A percentile compares a stretch with the other conserved stretches of the same genome.
Evolutionary conservation across 2,797 vertebrate species (phyloP).

Genomic region (Myotis findleyi): DNA sequence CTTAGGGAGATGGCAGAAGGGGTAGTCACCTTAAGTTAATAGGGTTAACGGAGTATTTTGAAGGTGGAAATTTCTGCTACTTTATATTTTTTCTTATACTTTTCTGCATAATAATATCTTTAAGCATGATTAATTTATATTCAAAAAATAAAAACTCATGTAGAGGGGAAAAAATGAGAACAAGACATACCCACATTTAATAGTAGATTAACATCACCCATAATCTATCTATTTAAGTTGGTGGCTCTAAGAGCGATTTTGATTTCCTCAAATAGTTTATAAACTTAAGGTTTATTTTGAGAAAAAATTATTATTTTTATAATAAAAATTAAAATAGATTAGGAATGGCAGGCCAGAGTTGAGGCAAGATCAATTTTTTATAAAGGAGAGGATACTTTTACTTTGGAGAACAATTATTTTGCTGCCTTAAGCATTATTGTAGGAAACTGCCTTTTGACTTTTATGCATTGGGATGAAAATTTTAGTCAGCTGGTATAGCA

Average conservation of each 20-base stretch:
- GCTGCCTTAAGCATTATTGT: background rate
- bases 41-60: background rate
- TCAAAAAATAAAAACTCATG: background rate
- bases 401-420: slow-evolving; percentile 12
- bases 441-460: slow-evolving; percentile 1
- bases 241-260: slow-evolving; percentile 27
- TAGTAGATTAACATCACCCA: background rate
- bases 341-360: background rate
- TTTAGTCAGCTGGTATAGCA: background rate
- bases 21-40: background rate
- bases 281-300: background rate
- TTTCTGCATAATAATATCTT: background rate
- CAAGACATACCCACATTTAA: slow-evolving; percentile 9
- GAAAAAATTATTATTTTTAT: slow-evolving; percentile 7
- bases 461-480: background rate
- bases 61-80: background rate
- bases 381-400: slow-evolving; percentile 33
- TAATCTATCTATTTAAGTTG: background rate
- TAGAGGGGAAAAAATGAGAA: slow-evolving; percentile 19
- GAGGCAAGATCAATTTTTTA: background rate
- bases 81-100: slow-evolving; percentile 30
- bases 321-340: background rate
- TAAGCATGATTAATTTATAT: background rate
- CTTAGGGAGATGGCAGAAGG: background rate
- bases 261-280: background rate